Conservation (phyloP, 2,113 vertebrate genomes). For the Cynocephalus volans region DNA sequence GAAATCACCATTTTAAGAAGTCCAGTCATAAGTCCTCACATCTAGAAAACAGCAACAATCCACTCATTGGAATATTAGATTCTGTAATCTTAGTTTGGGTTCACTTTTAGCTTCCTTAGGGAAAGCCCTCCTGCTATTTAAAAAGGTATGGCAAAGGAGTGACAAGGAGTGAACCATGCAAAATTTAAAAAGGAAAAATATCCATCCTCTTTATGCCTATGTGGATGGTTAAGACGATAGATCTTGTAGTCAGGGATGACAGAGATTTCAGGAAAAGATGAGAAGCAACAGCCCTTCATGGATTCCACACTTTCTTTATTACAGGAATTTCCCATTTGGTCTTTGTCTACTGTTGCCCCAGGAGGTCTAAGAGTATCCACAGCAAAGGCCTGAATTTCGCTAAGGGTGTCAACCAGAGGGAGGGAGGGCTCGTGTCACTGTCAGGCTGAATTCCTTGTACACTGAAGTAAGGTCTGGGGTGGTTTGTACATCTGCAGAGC, state of each 20-base stretch:
- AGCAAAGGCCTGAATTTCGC: neutral
- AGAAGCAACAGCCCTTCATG: neutral
- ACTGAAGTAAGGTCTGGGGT: neutral
- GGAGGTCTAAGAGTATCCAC: neutral
- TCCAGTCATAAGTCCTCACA: neutral
- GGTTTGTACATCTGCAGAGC: neutral
- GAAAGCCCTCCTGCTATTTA: neutral
- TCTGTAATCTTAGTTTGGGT: too few relatives aligned
- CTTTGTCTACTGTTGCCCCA: neutral
- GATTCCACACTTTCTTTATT: neutral
- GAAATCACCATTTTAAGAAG: neutral
- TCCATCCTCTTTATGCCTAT: neutral
- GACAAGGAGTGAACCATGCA: neutral
- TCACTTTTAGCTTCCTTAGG: neutral
- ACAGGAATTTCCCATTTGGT: neutral
- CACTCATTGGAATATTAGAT: neutral
- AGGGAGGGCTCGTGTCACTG: neutral
- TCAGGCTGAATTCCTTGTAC: neutral
- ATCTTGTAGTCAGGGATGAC: too few relatives aligned
- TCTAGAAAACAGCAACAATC: neutral
- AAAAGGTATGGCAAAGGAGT: neutral
- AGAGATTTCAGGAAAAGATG: neutral
- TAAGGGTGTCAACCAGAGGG: neutral
- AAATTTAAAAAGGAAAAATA: neutral
- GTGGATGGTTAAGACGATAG: neutral